Percentiles rank a stretch among this genome's conserved stretches.
Evolutionary conservation across 2,113 vertebrate species (phyloP).

Genomic region (Capreolus pygargus): DNA sequence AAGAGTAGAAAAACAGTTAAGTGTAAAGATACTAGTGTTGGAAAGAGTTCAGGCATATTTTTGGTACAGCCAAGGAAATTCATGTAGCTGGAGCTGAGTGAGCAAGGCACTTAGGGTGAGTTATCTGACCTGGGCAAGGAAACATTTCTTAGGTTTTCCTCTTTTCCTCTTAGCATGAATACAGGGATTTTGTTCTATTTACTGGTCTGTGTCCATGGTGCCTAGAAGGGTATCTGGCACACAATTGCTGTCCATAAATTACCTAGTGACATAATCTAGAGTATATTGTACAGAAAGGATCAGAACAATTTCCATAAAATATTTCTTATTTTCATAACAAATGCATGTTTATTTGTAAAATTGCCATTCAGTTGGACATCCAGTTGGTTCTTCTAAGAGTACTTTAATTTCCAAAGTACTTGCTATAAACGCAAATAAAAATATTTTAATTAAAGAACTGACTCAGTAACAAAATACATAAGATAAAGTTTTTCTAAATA

Average conservation of each 20-base stretch:
- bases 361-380: not conserved
- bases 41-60: not conserved
- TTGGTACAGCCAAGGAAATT: not conserved
- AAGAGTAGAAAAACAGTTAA: not conserved
- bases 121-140: not conserved
- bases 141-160: not conserved
- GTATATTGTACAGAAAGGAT: not conserved
- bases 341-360: not conserved
- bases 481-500: not conserved
- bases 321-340: not conserved
- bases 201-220: not conserved
- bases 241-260: not conserved
- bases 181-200: not conserved
- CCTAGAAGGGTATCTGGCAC: not conserved
- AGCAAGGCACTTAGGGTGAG: not conserved
- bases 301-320: not conserved
- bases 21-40: not conserved
- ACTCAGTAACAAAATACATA: not conserved
- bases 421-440: not conserved
- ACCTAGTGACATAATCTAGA: not conserved
- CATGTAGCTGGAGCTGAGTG: not conserved
- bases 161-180: not conserved
- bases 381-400: not conserved
- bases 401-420: conserved; percentile 11
- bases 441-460: not conserved